A percentile compares a stretch with the other conserved stretches of the same genome.
These are phyloP conservation scores for Pterois miles DNA, from an alignment of 2,797 vertebrate genomes.

Conservation along the genomic window DNA sequence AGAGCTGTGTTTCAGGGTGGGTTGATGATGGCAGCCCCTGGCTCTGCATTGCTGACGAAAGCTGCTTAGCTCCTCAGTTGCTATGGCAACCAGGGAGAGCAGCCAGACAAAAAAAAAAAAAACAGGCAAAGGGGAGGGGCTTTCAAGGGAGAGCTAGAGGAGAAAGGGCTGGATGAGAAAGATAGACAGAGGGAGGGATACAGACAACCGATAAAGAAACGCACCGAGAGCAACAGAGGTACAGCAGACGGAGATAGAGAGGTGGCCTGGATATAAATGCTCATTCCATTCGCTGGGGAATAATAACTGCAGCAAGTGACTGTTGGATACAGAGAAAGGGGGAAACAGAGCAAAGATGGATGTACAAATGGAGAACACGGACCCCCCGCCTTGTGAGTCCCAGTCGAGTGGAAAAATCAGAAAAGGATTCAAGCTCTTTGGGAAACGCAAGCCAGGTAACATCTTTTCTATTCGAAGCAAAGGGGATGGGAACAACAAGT, in stretches of 20 bases:
- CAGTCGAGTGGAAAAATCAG: slow-evolving; percentile 95
- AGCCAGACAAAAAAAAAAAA: slow-evolving; percentile 82
- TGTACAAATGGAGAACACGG: slow-evolving; percentile 89
- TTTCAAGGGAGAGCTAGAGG: slow-evolving; percentile 78
- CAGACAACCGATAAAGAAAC: slow-evolving; percentile 69
- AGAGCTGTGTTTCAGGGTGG: slow-evolving; percentile 64
- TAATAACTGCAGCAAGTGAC: slow-evolving; percentile 44
- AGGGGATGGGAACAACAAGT: slow-evolving; percentile 87
- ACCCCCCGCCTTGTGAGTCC: slow-evolving; percentile 89
- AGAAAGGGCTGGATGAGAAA: slow-evolving; percentile 79
- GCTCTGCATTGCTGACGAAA: slow-evolving; percentile 91
- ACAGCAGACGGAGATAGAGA: slow-evolving; percentile 45
- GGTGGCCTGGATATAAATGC: slow-evolving; percentile 50
- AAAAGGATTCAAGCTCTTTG: slow-evolving; percentile 97
- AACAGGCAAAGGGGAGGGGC: slow-evolving; percentile 80
- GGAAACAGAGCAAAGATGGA: slow-evolving; percentile 89
- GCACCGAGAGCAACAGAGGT: slow-evolving; percentile 48
- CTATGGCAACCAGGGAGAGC: slow-evolving; percentile 81
- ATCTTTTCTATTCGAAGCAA: slow-evolving; percentile 94
- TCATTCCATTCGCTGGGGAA: slow-evolving; percentile 36
- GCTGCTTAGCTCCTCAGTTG: slow-evolving; percentile 89
- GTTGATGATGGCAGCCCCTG: slow-evolving; percentile 85
- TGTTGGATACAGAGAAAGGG: slow-evolving; percentile 47
- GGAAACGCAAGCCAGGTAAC: slow-evolving; percentile 92
- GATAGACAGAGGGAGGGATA: slow-evolving; percentile 74